Evolutionary conservation across 2,888 invertebrate species (phyloP).

Genomic region (Adelphocoris suturalis): DNA sequence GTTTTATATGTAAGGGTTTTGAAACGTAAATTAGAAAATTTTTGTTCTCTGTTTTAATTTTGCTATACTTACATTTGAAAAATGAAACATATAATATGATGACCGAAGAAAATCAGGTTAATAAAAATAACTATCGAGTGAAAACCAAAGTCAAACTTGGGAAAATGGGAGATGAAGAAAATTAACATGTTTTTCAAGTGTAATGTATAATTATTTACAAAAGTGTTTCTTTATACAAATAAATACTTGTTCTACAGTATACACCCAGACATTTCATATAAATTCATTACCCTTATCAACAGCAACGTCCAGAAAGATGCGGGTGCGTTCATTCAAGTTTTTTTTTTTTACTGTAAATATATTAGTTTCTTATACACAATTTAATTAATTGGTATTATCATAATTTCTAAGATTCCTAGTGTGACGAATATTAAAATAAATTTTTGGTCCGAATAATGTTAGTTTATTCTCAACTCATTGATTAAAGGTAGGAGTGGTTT

Average conservation of each 20-base stretch:
- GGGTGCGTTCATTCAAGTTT: too few species aligned
- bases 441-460: constrained; percentile 48
- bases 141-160: too few species aligned
- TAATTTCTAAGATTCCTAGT: background rate
- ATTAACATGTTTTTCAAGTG: background rate
- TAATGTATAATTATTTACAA: constrained; percentile 45
- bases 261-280: background rate
- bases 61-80: too few species aligned
- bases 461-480: background rate
- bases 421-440: constrained; percentile 31
- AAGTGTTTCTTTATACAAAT: constrained; percentile 35
- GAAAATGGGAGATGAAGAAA: background rate
- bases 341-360: background rate
- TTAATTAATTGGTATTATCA: background rate
- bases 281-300: constrained; percentile 9
- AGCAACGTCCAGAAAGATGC: background rate
- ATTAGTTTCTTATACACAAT: background rate
- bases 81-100: too few species aligned
- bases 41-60: too few species aligned
- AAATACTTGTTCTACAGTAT: background rate
- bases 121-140: too few species aligned
- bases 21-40: too few species aligned
- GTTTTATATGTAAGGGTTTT: too few species aligned
- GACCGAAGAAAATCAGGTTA: too few species aligned
- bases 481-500: background rate